Conservation (phyloP, 30 jellyfish, hydroid and myxozoan genomes). For the Cassiopea andromeda region DNA sequence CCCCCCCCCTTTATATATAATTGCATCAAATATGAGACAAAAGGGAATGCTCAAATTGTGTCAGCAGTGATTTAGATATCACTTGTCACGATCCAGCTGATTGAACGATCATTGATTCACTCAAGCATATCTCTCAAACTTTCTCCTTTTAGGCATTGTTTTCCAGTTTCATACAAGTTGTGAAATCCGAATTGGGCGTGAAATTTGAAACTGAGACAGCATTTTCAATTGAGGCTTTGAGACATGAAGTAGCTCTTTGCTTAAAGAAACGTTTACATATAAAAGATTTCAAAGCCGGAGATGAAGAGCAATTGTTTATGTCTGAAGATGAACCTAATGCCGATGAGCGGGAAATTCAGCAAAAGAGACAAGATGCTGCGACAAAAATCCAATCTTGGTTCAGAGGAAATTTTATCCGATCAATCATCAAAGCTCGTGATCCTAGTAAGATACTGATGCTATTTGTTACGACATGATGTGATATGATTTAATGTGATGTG, state of each 20-base stretch:
- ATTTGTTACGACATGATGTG: not conserved
- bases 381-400: conserved; percentile 71
- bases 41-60: too few relatives aligned
- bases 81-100: too few relatives aligned
- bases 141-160: conserved; percentile 25
- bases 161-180: conserved; percentile 1
- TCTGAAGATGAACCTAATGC: conserved; percentile 25
- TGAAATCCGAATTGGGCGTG: conserved; percentile 32
- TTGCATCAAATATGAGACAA: too few relatives aligned
- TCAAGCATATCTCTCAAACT: not conserved
- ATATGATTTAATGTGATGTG: too few relatives aligned
- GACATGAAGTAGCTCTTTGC: conserved; percentile 57
- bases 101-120: not conserved
- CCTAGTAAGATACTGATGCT: not conserved
- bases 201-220: conserved; percentile 28
- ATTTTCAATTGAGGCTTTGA: conserved; percentile 81
- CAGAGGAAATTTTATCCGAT: conserved; percentile 54
- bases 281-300: not conserved
- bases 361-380: conserved; percentile 63
- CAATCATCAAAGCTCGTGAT: conserved; percentile 5
- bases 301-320: not conserved
- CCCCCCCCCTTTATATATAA: not conserved
- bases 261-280: conserved; percentile 41
- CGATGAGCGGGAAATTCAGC: conserved; percentile 3
- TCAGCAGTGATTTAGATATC: too few relatives aligned